Conservation (phyloP, 2,113 vertebrate genomes). For the Aegithalos caudatus region DNA sequence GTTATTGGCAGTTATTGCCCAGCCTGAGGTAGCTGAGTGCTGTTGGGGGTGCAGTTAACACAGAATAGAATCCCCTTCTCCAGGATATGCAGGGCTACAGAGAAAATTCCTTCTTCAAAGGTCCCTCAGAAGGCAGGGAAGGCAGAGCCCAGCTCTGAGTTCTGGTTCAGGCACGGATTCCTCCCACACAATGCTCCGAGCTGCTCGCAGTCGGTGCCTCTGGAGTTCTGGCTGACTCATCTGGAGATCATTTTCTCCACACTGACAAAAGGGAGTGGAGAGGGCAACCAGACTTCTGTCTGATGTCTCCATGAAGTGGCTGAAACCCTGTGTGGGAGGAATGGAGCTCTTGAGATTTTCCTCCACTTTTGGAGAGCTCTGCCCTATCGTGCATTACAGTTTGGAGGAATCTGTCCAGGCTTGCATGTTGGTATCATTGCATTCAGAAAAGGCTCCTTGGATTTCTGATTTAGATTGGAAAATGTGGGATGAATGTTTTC, state of each 20-base stretch:
- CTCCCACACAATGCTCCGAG: conserved; percentile 13
- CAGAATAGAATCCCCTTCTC: background rate
- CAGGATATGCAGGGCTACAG: background rate
- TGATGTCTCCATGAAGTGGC: background rate
- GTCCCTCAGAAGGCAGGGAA: background rate
- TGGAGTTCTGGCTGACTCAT: conserved; percentile 38
- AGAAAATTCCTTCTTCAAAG: background rate
- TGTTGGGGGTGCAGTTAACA: background rate
- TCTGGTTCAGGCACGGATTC: background rate
- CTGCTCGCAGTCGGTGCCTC: background rate
- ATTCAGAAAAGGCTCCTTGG: background rate
- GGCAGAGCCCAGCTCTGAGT: background rate
- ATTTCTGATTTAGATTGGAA: conserved; percentile 21
- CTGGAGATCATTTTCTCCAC: conserved; percentile 50
- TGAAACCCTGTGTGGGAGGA: conserved; percentile 13
- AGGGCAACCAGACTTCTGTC: background rate
- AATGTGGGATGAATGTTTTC: conserved; percentile 5
- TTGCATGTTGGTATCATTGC: background rate
- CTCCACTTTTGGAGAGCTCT: background rate
- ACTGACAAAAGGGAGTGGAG: conserved; percentile 4
- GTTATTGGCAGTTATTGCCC: background rate
- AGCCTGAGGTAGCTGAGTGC: background rate
- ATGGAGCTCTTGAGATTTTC: background rate
- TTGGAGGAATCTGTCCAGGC: background rate
- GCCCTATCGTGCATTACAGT: background rate